Evolutionary conservation across 2,888 invertebrate genomes (phyloP), one percentile per base, ranked within the genome.

Genomic region (Chloroclysta siterata): DNA sequence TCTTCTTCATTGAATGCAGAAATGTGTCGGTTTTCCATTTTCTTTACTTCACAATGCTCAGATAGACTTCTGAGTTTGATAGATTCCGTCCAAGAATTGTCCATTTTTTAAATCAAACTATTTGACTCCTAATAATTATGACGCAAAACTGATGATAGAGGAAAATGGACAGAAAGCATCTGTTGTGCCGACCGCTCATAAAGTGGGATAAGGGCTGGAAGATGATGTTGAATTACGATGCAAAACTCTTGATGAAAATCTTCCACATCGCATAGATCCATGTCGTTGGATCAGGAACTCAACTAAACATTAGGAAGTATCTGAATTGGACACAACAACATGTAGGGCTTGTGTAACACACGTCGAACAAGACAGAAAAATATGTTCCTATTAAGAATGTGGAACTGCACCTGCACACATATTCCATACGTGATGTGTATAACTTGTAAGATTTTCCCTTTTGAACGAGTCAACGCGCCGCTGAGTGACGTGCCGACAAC

Each of bases 371-470:
- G 69, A 59, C 62, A 68, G 68, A 71, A 71, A 69, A 68, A 69
- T 68, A 44, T 69, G 66, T 33, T 66, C 61, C 66, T 55, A 60
- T 22, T 56, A 64, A 56, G 51, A 66, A 71, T 71, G 71, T 65
- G 59, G 68, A 56, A 63, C 71, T 68, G 65, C 65, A 46, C 61
- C 65, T 60, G 41, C 29, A 54, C 58, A 44, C 17, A 54, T 58
- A 48, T 59, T 52, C 60, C 55, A 64, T 66, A 63, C 58, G 52
- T 65, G 56, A 66, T 60, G 59, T 60, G 63, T 56, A 60, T 63
- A 51, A 73, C 72, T 75, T 67, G 70, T 51, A 71, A 78, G 80
- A 79, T 85, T 88, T 88, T 87, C 86, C 82, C 81, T 82, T 83
- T 78, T 44, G 79, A 78, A 73, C 73, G 72, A 78, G 72, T 74